Evolutionary conservation across 2,888 invertebrate species (phyloP), one percentile per base, ranked within the genome.

Genomic region (Melanostoma scalare): DNA sequence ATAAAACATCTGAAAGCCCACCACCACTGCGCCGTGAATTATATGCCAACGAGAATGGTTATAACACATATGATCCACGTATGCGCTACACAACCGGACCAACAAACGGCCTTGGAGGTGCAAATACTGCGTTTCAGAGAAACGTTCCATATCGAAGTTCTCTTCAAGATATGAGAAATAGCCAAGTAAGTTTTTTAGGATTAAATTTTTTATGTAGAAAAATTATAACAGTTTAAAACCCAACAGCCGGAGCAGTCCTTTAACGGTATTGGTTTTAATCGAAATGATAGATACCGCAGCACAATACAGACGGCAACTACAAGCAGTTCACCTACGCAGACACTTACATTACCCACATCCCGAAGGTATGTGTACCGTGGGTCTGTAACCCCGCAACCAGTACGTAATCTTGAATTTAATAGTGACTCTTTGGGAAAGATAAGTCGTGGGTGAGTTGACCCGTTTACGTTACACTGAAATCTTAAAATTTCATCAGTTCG

Each of bases 371-470:
- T 93, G 78, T 93, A 93, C 88, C 92, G 93, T 20, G 93, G 94
- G 44, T 93, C 93, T 65, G 89, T 93, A 75, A 93, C 93, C 60
- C 93, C 93, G 31, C 91, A 93, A 77, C 93, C 93, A 53, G 92
- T 92, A 42, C 92, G 93, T 82, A 93, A 92, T 87, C 85, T 86
- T 77, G 85, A 67, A 86, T 81, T 85, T 86, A 89, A 88, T 88
- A 87, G 80, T 85, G 85, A 86, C 67, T 50, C 84, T 60, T 75
- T 84, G 74, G 79, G 84, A 60, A 84, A 79, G 84, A 88, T 92
- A 92, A 58, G 89, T 85, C 89, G 92, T 74, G 92, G 92, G 88
- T 87, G 76, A 91, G 84, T 92, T 52, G 50, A 53, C 68, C 65
- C 60, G 35, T 36, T 52, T 50, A 46, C 74, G 65, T 73, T 53